phyloP scores from a whole-genome alignment of 1,140 invertebrate genomes.

The Drosophila funebris region DNA sequence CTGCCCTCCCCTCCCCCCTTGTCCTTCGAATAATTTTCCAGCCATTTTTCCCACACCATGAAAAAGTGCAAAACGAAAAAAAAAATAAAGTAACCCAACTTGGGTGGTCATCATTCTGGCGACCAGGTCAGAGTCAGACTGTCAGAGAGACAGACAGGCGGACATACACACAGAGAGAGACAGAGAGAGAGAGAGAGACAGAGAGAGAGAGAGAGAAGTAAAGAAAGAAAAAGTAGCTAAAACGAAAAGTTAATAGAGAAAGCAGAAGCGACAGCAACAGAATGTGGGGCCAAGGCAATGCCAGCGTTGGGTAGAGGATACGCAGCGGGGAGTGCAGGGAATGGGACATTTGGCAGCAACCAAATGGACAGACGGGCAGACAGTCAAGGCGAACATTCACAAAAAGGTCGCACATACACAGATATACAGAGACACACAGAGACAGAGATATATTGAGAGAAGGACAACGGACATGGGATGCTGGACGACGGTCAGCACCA shows the following conservation, averaged over 20 bases:
- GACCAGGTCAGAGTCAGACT: constrained; percentile 67
- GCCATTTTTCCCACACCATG: constrained; percentile 36
- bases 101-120: constrained; percentile 69
- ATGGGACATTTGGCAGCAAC: constrained; percentile 37
- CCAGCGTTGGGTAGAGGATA: background rate
- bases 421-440: constrained; percentile 7
- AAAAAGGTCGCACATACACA: constrained; percentile 64
- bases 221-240: constrained; percentile 79
- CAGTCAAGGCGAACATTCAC: constrained; percentile 76
- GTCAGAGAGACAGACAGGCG: constrained; percentile 26
- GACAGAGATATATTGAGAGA: constrained; percentile 14
- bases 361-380: constrained; percentile 41
- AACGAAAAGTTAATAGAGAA: constrained; percentile 82
- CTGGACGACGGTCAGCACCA: constrained; percentile 46
- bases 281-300: constrained; percentile 74
- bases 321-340: background rate
- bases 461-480: constrained; percentile 45
- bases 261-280: constrained; percentile 56
- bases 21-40: constrained; percentile 37
- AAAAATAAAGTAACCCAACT: background rate
- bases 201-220: constrained; percentile 2
- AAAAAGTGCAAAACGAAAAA: background rate
- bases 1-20: background rate
- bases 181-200: constrained; percentile 2
- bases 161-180: constrained; percentile 11